These are phyloP conservation scores for Aleiodes leptofemur DNA, from an alignment of 2,888 invertebrate species.

Conservation along the genomic window DNA sequence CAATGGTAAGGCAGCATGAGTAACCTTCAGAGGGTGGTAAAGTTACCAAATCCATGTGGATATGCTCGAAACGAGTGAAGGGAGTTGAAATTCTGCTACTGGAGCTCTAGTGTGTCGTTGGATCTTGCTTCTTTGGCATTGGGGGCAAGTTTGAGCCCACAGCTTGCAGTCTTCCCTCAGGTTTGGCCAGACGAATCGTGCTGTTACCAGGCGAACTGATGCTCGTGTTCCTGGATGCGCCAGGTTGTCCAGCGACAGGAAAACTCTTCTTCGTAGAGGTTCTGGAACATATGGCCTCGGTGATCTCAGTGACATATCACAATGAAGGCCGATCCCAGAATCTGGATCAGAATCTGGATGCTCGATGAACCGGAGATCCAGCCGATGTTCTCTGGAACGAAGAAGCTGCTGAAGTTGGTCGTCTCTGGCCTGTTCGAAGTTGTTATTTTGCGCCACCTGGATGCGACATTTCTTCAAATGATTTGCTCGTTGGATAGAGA, in stretches of 20 bases:
- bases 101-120: neutral
- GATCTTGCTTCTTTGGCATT: slow-evolving; percentile 15
- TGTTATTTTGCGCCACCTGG: no score
- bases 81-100: neutral
- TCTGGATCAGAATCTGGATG: neutral
- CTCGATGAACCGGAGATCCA: neutral
- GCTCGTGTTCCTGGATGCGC: slow-evolving; percentile 15
- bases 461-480: no score
- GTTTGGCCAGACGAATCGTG: neutral
- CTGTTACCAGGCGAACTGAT: neutral
- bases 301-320: slow-evolving; percentile 8
- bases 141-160: slow-evolving; percentile 6
- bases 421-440: neutral
- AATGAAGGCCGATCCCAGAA: neutral
- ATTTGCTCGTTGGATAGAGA: no score
- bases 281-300: slow-evolving; percentile 11
- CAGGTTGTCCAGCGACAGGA: slow-evolving; percentile 9
- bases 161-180: neutral
- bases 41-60: neutral
- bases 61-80: slow-evolving; percentile 15
- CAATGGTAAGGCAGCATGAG: slow-evolving; percentile 67
- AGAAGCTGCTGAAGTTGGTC: slow-evolving; percentile 3
- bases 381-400: neutral
- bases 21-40: slow-evolving; percentile 52
- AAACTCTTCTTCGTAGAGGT: slow-evolving; percentile 4